phyloP scores from a whole-genome alignment of 1,140 invertebrate genomes.

The Panulirus ornatus region DNA sequence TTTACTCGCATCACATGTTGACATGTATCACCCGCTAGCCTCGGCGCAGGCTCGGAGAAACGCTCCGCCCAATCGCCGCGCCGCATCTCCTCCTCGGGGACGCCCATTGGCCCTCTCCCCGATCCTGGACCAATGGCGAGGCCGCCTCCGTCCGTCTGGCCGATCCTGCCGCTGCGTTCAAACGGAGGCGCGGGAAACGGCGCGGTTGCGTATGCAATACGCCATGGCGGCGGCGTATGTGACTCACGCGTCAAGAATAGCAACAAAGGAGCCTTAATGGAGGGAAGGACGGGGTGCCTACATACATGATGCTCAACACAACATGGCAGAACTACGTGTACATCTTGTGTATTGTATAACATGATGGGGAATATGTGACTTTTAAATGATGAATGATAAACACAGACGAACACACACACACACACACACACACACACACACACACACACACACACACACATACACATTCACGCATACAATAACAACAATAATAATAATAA shows the following conservation, averaged over 20 bases:
- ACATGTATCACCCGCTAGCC: slow-evolving; percentile 38
- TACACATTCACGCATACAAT: background rate
- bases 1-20: slow-evolving; percentile 41
- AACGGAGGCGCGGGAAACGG: background rate
- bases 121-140: background rate
- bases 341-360: too few species aligned
- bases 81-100: background rate
- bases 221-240: too few species aligned
- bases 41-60: slow-evolving; percentile 11
- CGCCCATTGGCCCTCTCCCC: background rate
- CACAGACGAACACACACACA: background rate
- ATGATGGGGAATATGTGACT: background rate
- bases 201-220: too few species aligned
- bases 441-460: background rate
- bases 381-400: background rate
- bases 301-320: too few species aligned
- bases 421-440: background rate
- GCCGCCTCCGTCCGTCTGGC: background rate
- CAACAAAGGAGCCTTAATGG: too few species aligned
- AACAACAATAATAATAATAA: slow-evolving; percentile 1
- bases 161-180: background rate
- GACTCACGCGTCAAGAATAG: too few species aligned
- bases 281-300: too few species aligned
- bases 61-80: background rate
- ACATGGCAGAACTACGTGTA: too few species aligned